These are phyloP conservation scores for Aphis gossypii DNA, from an alignment of 1,140 invertebrate species.

Conservation along the genomic window DNA sequence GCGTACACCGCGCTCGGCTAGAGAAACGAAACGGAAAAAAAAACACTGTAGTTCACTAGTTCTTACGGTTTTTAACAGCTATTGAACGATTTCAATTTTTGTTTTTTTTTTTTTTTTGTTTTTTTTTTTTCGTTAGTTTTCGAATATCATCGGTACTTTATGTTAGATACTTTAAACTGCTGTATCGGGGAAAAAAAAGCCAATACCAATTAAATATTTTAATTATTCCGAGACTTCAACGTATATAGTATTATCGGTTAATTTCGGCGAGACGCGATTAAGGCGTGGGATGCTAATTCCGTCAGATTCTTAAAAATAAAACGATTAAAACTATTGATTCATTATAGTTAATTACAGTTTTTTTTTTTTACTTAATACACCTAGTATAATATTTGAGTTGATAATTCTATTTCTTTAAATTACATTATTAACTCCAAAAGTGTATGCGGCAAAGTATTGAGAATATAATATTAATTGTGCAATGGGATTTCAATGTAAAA, in stretches of 20 bases:
- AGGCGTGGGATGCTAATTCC: not conserved
- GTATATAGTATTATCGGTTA: not conserved
- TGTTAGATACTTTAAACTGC: not conserved
- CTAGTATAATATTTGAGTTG: not conserved
- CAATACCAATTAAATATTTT: constrained; percentile 1
- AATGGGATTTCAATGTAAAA: not conserved
- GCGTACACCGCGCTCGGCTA: not conserved
- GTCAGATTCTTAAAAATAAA: not conserved
- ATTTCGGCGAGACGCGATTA: not conserved
- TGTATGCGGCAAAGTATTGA: not conserved
- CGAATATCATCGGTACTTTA: not conserved
- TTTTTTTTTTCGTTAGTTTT: not conserved
- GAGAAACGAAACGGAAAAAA: not conserved
- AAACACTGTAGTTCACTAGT: not conserved
- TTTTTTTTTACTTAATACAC: not conserved
- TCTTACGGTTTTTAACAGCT: not conserved
- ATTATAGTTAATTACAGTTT: constrained; percentile 10
- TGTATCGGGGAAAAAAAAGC: not conserved
- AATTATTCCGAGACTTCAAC: not conserved
- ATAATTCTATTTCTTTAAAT: not conserved
- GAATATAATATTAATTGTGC: not conserved
- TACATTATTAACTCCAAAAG: not conserved
- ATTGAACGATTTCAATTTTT: not conserved
- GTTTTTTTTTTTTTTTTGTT: not conserved
- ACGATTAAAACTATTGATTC: constrained; percentile 8